Evolutionary conservation across 2,797 vertebrate genomes (phyloP), one percentile per base, ranked within the genome.

Genomic region (Odontamblyopus lacepedii): DNA sequence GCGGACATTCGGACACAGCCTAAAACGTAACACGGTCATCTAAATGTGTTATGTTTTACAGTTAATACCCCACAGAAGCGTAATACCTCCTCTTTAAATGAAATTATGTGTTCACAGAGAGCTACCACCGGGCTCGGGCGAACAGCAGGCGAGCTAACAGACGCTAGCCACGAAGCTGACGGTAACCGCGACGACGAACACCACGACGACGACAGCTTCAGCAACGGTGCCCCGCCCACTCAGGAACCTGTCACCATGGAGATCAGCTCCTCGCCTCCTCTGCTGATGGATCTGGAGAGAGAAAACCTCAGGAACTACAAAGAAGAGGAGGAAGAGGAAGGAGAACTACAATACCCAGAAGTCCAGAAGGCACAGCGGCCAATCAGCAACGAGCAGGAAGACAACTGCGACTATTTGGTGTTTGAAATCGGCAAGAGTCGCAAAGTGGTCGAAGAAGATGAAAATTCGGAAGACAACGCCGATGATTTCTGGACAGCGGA

Each of bases 111-210:
- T 78, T 51, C 60, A 68, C 76, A 92, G 90, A 89, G 89, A 84
- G 90, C 89, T 27, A 91, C 90, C 66, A 71, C 88, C 44, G 90
- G 90, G 30, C 75, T 92, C 13, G 75, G 87, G 66, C 88, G 88
- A 75, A 76, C 83, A 11, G 71, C 83, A 61, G 72, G 76, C 48
- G 89, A 92, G 71, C 79, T 90, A 15, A 88, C 81, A 0, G 87
- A 89, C 44, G 62, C 79, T 80, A 84, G 74, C 85, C 77, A 80
- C 9, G 56, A 78, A 7, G 56, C 78, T 63, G 56, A 74, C 84
- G 0, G 23, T 64, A 71, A 27, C 68, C 48, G 74, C 6, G 1
- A 16, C 73, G 74, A 72, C 79, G 41, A 16, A 32, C 68, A 70
- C 73, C 66, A 68, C 11, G 73, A n/a, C 4, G 57, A 70, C 78